phyloP scores from a whole-genome alignment of 1,140 invertebrate species.

The Pseudoatta argentina region DNA sequence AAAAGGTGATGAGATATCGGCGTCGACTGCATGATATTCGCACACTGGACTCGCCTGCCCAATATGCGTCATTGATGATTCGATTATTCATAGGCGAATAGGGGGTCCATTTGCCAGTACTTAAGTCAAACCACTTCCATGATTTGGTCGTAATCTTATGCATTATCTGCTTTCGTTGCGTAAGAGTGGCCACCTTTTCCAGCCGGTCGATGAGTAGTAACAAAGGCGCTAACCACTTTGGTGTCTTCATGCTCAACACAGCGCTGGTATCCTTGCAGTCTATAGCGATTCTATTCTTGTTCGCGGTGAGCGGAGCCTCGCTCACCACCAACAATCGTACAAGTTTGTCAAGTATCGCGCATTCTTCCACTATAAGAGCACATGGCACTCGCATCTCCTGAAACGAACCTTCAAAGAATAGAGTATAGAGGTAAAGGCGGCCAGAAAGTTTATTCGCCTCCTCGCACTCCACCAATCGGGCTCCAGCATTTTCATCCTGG shows the following conservation, averaged over 20 bases:
- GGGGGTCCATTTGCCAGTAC: conserved; percentile 92
- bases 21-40: conserved; percentile 92
- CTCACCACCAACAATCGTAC: conserved; percentile 86
- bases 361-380: conserved; percentile 87
- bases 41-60: conserved; percentile 91
- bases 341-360: conserved; percentile 87
- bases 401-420: conserved; percentile 91
- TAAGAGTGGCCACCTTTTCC: conserved; percentile 92
- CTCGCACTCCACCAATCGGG: conserved; percentile 86
- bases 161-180: conserved; percentile 91
- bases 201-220: conserved; percentile 93
- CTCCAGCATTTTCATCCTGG: conserved; percentile 81
- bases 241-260: conserved; percentile 85
- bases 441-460: conserved; percentile 89
- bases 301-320: conserved; percentile 83
- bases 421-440: conserved; percentile 91
- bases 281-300: conserved; percentile 77
- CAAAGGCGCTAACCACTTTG: conserved; percentile 93
- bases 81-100: conserved; percentile 93
- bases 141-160: conserved; percentile 88
- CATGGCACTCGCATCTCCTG: conserved; percentile 91
- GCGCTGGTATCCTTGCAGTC: conserved; percentile 78
- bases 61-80: conserved; percentile 94
- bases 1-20: conserved; percentile 93
- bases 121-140: conserved; percentile 96